These are phyloP conservation scores for Micropterix aruncella DNA, from an alignment of 2,888 invertebrate genomes.

Conservation along the genomic window DNA sequence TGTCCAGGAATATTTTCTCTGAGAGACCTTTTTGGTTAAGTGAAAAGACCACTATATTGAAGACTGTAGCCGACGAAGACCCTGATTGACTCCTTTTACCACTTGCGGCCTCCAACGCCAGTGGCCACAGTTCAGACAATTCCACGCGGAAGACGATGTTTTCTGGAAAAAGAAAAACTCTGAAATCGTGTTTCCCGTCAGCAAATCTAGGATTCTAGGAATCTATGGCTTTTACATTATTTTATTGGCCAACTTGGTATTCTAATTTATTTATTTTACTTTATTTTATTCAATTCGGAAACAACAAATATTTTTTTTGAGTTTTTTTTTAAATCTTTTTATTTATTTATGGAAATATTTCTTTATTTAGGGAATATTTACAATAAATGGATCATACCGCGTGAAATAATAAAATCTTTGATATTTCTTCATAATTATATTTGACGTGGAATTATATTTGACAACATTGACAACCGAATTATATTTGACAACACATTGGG, in stretches of 20 bases:
- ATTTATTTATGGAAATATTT: background rate
- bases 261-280: too few species aligned
- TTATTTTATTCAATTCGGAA: too few species aligned
- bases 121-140: constrained; percentile 44
- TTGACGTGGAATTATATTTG: too few species aligned
- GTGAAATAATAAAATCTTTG: too few species aligned
- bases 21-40: constrained; percentile 77
- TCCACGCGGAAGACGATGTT: constrained; percentile 37
- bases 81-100: constrained; percentile 21
- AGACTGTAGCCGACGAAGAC: constrained; percentile 39
- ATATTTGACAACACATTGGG: background rate
- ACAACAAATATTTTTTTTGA: too few species aligned
- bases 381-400: background rate
- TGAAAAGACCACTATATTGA: constrained; percentile 69
- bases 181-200: too few species aligned
- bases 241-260: too few species aligned
- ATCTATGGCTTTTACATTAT: too few species aligned
- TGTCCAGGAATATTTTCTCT: constrained; percentile 67
- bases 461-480: background rate
- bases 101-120: constrained; percentile 17
- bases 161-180: constrained; percentile 18
- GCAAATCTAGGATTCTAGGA: too few species aligned
- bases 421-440: too few species aligned
- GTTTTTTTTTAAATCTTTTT: background rate
- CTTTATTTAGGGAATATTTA: background rate